A percentile compares a stretch with the other conserved stretches of the same genome.
These are phyloP conservation scores for Steatornis caripensis DNA, from an alignment of 2,113 vertebrate species.

Conservation along the genomic window DNA sequence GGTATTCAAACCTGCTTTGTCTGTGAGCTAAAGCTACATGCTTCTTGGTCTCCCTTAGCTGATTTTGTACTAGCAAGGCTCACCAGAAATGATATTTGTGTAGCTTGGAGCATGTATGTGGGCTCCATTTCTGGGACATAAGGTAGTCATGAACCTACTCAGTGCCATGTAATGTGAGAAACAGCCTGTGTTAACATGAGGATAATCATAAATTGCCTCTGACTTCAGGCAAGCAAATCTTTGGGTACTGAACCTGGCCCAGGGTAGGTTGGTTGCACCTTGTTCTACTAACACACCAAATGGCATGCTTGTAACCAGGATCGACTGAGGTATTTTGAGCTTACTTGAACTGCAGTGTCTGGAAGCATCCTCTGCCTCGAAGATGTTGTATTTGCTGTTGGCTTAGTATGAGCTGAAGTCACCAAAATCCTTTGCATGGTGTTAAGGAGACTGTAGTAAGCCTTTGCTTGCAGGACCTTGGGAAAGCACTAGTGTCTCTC, in stretches of 20 bases:
- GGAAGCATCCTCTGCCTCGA: background rate
- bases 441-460: background rate
- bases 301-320: background rate
- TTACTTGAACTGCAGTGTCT: background rate
- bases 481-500: background rate
- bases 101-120: background rate
- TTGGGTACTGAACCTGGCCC: background rate
- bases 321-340: background rate
- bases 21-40: background rate
- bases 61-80: background rate
- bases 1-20: background rate
- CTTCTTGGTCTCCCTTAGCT: background rate
- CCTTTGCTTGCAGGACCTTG: background rate
- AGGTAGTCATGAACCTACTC: background rate
- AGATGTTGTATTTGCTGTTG: background rate
- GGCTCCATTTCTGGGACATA: background rate
- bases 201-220: background rate
- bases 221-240: background rate
- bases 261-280: background rate
- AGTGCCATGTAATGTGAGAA: background rate
- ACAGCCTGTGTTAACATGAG: background rate
- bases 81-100: background rate
- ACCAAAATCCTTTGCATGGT: background rate
- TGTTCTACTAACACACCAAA: background rate
- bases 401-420: background rate